phyloP scores from a whole-genome alignment of 2,113 vertebrate genomes.

The Phainopepla nitens region DNA sequence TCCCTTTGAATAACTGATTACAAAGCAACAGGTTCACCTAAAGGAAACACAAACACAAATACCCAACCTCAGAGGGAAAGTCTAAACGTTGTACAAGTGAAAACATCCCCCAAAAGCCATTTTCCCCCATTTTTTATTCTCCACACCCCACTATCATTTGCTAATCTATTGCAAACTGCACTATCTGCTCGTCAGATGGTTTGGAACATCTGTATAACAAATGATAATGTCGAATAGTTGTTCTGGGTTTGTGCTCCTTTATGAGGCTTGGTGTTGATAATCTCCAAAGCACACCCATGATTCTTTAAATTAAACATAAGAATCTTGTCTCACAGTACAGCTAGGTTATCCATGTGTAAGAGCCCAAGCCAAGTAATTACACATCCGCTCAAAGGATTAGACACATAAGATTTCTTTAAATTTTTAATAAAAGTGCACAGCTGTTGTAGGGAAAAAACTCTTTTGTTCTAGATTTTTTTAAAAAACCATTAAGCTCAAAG shows the following conservation, averaged over 20 bases:
- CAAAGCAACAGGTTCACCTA: neutral
- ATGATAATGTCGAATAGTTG: constrained; percentile 25
- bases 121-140: neutral
- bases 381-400: constrained; percentile 70
- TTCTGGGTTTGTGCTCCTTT: constrained; percentile 55
- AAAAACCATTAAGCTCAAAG: constrained; percentile 56
- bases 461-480: constrained; percentile 64
- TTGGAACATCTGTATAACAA: constrained; percentile 59
- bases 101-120: neutral
- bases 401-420: constrained; percentile 74
- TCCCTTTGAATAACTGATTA: neutral
- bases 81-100: neutral
- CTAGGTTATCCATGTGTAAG: constrained; percentile 67
- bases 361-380: constrained; percentile 70
- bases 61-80: neutral
- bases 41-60: neutral
- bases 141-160: neutral
- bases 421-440: constrained; percentile 77
- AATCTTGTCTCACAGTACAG: constrained; percentile 61
- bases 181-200: constrained; percentile 26
- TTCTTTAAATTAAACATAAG: constrained; percentile 75
- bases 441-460: constrained; percentile 67
- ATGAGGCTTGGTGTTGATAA: constrained; percentile 47
- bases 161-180: neutral
- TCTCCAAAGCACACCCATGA: constrained; percentile 58